Evolutionary conservation across 2,888 invertebrate genomes (phyloP), one percentile per base, ranked within the genome.

Genomic region (Nematopogon swammerdamellus): DNA sequence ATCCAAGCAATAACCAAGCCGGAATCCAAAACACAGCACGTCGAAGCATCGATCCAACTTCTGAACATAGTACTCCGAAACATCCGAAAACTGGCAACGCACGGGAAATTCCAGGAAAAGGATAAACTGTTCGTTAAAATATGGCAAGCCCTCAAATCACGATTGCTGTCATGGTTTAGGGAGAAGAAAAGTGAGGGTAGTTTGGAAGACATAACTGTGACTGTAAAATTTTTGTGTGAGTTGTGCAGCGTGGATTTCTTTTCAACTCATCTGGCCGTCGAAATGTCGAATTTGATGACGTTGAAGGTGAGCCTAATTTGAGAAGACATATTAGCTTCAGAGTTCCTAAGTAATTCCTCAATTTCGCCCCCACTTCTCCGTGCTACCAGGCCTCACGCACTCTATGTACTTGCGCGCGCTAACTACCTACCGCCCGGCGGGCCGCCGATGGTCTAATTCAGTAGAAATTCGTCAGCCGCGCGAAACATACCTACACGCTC

Each of bases 11-110:
- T 74, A 30, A 60, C 67, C 56, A 64, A 61, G 42, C 50, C 62
- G 0, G 55, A 62, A 14, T 60, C 72, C 0, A 75, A 72, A 57
- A 51, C 55, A 0, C 68, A 64, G 18, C 68, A 76, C 52, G 55
- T 76, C 0, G 71, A 70, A 36, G 60, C 69, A 0, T 70, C 77
- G 0, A 55, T 73, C 2, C 69, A 74, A 49, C 59, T 77, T 0
- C 50, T 79, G 18, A 76, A 64, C 46, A 62, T 72, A 0, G 56
- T 62, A 0, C 50, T 79, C 1, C 57, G 77, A 2, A 63, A 77
- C 49, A 59, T 67, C n/a, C 77, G 75, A 20, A 77, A 72, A 53
- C 55, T 79, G 1, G 74, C 75, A 53, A 54, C 63, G 0, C 72
- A 77, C 50, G 48, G 62, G 0, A 59, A 72, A 17, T 76, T 74